These are phyloP conservation scores for Enteromius thamalakanensis DNA, from an alignment of 2,797 vertebrate species.

Conservation along the genomic window DNA sequence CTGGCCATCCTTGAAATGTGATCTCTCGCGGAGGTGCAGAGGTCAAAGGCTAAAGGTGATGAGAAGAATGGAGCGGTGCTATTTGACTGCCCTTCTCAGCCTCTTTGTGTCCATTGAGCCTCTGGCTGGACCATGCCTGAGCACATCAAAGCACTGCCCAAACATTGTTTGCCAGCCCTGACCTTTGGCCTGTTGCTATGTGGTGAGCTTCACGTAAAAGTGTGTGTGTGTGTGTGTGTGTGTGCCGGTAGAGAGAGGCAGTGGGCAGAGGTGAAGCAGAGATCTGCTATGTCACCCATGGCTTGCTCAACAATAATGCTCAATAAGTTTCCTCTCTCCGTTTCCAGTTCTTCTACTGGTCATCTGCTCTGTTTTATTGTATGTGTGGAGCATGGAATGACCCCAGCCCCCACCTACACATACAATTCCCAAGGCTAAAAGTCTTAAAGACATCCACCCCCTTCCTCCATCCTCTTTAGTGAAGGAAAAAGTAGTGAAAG, in stretches of 20 bases:
- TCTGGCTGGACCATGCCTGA: conserved; percentile 71
- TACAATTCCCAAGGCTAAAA: conserved; percentile 46
- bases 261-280: conserved; percentile 37
- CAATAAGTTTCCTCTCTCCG: conserved; percentile 34
- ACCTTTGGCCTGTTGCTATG: conserved; percentile 82
- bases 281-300: conserved; percentile 18
- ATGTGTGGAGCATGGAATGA: conserved; percentile 43
- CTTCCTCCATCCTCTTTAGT: conserved; percentile 36
- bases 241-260: conserved; percentile 60
- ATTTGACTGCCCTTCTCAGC: conserved; percentile 60
- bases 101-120: conserved; percentile 78
- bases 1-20: conserved; percentile 66
- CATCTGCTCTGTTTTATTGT: conserved; percentile 50
- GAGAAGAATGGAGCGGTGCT: conserved; percentile 69
- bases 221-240: conserved; percentile 61
- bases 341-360: conserved; percentile 60
- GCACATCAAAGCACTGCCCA: conserved; percentile 88
- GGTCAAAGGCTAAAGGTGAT: conserved; percentile 76
- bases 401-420: conserved; percentile 51
- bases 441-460: conserved; percentile 36
- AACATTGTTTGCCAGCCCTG: conserved; percentile 83
- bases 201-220: conserved; percentile 69
- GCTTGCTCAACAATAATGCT: conserved; percentile 17
- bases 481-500: conserved; percentile 53
- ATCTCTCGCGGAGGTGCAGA: conserved; percentile 74